A percentile compares a stretch with the other conserved stretches of the same genome.
These are phyloP conservation scores for Labeo rohita DNA, from an alignment of 2,113 vertebrate genomes.

Conservation along the genomic window DNA sequence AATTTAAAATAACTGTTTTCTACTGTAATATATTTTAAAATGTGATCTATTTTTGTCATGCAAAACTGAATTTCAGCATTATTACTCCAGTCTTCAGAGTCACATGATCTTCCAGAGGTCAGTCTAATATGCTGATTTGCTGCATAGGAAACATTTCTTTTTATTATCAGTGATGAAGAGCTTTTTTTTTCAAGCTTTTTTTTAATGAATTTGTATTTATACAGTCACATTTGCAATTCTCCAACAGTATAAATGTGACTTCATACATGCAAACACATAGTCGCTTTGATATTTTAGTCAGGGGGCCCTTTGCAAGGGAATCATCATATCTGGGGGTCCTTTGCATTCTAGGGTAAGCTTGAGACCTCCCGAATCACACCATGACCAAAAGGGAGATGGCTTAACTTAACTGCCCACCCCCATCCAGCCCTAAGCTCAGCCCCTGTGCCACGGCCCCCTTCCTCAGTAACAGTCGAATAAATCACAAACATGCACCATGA, in stretches of 20 bases:
- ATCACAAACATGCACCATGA: conserved; percentile 69
- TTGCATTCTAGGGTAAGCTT: conserved; percentile 47
- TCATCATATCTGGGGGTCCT: not conserved
- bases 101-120: not conserved
- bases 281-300: conserved; percentile 7
- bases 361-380: conserved; percentile 51
- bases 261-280: not conserved
- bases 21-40: not conserved
- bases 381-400: conserved; percentile 56
- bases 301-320: not conserved
- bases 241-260: not conserved
- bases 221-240: not conserved
- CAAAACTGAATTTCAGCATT: not conserved
- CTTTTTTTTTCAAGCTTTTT: not conserved
- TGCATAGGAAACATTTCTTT: not conserved
- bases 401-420: conserved; percentile 31
- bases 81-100: not conserved
- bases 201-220: not conserved
- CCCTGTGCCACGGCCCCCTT: conserved; percentile 49
- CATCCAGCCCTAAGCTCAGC: conserved; percentile 46
- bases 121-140: not conserved
- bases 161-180: not conserved
- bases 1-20: too few species aligned
- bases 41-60: not conserved
- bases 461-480: conserved; percentile 68